Conservation (phyloP, 2,888 invertebrate genomes). For the Eubasilissa splendida region DNA sequence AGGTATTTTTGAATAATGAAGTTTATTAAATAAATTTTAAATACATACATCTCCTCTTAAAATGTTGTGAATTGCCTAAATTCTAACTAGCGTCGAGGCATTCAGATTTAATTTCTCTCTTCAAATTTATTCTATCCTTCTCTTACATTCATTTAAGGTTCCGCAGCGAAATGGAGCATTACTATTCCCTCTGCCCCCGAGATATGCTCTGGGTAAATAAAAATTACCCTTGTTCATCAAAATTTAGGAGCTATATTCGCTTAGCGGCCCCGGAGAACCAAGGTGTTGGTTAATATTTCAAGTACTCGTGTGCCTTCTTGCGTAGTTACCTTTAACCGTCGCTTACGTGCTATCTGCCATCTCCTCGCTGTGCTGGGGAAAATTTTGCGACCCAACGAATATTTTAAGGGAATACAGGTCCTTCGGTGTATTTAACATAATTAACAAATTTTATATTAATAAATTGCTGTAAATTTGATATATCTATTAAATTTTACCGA, state of each 20-base stretch:
- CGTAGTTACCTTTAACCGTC: constrained; percentile 55
- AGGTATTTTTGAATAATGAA: too few species aligned
- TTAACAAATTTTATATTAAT: too few species aligned
- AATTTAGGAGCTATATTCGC: constrained; percentile 43
- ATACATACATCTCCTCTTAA: too few species aligned
- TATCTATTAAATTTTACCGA: too few species aligned
- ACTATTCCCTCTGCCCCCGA: constrained; percentile 51
- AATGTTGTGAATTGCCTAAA: too few species aligned
- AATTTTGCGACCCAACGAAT: constrained; percentile 15
- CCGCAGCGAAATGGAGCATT: constrained; percentile 55
- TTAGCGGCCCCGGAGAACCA: constrained; percentile 22
- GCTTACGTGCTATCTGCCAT: constrained; percentile 52
- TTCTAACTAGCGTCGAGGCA: not conserved
- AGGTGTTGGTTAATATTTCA: constrained; percentile 58
- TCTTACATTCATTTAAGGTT: constrained; percentile 45
- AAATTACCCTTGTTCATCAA: constrained; percentile 43
- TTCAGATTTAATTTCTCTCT: constrained; percentile 49
- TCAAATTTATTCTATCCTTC: constrained; percentile 6
- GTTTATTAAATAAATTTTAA: too few species aligned
- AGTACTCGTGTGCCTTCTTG: constrained; percentile 57
- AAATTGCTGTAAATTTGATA: too few species aligned
- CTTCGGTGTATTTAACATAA: constrained; percentile 8
- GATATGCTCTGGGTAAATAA: constrained; percentile 32
- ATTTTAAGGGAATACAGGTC: constrained; percentile 17
- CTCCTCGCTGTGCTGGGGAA: constrained; percentile 50